Evolutionary conservation across 2,888 invertebrate species (phyloP).

Genomic region (Oscheius myriophilus): DNA sequence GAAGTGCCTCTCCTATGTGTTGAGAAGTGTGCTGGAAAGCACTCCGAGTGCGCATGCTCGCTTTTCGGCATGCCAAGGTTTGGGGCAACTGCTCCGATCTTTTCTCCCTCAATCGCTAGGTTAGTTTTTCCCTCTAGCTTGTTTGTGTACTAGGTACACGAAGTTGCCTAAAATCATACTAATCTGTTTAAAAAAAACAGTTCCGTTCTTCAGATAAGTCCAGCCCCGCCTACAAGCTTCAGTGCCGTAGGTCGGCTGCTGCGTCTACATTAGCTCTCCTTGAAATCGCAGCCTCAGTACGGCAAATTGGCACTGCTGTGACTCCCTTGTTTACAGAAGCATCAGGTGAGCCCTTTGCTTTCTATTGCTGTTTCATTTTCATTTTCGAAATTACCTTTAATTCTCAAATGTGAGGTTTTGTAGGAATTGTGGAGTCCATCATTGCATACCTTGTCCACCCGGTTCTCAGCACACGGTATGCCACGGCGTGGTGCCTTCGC

Average conservation of each 20-base stretch:
- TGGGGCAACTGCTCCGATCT: conserved; percentile 88
- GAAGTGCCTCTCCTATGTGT: conserved; percentile 86
- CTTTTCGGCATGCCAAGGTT: conserved; percentile 88
- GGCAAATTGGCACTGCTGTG: conserved; percentile 94
- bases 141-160: too few species aligned
- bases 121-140: conserved; percentile 8
- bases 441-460: conserved; percentile 90
- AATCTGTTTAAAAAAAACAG: too few species aligned
- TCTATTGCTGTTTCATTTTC: too few species aligned
- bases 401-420: not conserved
- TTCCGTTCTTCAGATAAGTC: too few species aligned
- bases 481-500: conserved; percentile 88
- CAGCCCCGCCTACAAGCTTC: too few species aligned
- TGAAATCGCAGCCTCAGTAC: conserved; percentile 88
- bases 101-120: conserved; percentile 93
- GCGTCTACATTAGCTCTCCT: conserved; percentile 82
- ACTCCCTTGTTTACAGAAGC: conserved; percentile 89
- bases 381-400: not conserved
- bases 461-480: conserved; percentile 88
- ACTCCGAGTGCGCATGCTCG: conserved; percentile 97
- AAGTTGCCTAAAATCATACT: too few species aligned
- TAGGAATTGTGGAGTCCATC: conserved; percentile 81
- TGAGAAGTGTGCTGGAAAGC: conserved; percentile 75
- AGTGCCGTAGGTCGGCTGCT: conserved; percentile 44
- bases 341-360: too few species aligned